phyloP scores from a whole-genome alignment of 2,113 vertebrate species.

The Lycaon pictus region DNA sequence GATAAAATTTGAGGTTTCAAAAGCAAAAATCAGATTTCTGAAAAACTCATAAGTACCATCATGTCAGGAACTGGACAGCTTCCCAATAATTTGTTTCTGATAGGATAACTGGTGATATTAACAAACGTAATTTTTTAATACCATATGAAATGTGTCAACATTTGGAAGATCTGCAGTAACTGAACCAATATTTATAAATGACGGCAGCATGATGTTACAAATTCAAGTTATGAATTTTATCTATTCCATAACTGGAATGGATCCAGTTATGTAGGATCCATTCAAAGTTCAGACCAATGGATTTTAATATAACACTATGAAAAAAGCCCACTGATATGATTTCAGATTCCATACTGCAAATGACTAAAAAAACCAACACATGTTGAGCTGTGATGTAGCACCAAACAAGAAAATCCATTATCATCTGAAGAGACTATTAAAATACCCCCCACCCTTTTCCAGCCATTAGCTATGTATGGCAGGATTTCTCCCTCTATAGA shows the following conservation, averaged over 20 bases:
- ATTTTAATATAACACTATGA: not conserved
- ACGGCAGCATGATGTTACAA: not conserved
- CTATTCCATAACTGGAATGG: too few relatives aligned
- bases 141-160: not conserved
- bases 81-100: not conserved
- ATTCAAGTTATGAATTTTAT: not conserved
- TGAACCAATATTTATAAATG: not conserved
- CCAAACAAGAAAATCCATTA: not conserved
- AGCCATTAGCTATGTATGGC: not conserved
- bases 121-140: slow-evolving; percentile 12
- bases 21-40: slow-evolving; percentile 9
- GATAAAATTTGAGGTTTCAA: not conserved
- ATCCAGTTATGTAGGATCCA: not conserved
- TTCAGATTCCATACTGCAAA: not conserved
- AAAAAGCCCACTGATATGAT: not conserved
- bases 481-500: not conserved
- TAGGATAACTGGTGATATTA: not conserved
- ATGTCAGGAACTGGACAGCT: not conserved
- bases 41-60: not conserved
- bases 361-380: not conserved
- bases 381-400: not conserved
- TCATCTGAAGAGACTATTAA: not conserved
- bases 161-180: not conserved
- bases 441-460: not conserved
- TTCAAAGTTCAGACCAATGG: not conserved